Base-by-base conservation (phyloP, 2,113 vertebrate species). In the Saimiri boliviensis region DNA sequence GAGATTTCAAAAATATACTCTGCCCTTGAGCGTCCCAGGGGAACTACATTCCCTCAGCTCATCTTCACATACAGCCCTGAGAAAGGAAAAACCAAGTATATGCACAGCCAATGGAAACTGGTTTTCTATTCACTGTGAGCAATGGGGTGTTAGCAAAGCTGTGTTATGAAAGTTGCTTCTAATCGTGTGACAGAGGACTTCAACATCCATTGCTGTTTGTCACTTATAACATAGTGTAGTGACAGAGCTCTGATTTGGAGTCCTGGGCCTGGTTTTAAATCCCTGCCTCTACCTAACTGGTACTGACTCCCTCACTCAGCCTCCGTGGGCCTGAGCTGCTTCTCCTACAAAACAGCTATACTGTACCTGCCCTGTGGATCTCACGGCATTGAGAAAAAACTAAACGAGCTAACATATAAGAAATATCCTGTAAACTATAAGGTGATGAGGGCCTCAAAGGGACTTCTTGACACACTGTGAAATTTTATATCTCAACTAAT, bases 401-500 rank as follows among this genome's bases (percentile, higher is more conserved):
- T 77, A 4, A 10, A 81, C 25, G 8, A 91, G 11, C 60, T 85
- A 71, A 35, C 2, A 35, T 47, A 12, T 40, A 66, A 68, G 74
- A 45, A 93, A 84, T n/a, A 21, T 6, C 52, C 54, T 10, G 21
- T 32, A 76, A 92, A 49, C 30, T 37, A 20, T 23, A 58, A 77
- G 77, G 40, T 6, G 37, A 49, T 30, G n/a, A 60, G 30, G 8
- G 13, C 54, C n/a, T 42, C 76, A 83, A 42, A 3, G 30, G 2
- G 8, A 83, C 42, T 77, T 68, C 37, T 71, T 54, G 12, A n/a
- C 54, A 73, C 10, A 47, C 2, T 56, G 37, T 49, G 8, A 58
- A 77, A 94, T 77, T n/a, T 71, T 84, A 25, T 25, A 52, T 77
- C 35, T 91, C 68, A 83, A 52, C 21, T 25, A 83, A 58, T 4